phyloP scores from a whole-genome alignment of 2,888 invertebrate species.

The Drosophila robusta region DNA sequence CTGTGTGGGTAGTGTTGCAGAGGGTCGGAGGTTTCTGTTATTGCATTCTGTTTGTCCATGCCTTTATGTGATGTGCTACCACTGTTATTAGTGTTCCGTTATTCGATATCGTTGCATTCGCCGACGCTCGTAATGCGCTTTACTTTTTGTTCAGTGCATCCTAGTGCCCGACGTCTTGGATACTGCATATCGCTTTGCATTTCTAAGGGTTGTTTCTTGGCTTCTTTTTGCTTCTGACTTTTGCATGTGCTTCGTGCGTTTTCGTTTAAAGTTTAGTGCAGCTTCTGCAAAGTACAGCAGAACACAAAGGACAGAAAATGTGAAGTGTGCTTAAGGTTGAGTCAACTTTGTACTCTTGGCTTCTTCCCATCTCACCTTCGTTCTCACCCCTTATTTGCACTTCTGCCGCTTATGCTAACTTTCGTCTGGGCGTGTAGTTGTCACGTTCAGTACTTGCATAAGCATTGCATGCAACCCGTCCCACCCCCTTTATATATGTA shows the following conservation, averaged over 20 bases:
- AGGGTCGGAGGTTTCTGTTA: not conserved
- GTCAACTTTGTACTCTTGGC: constrained; percentile 64
- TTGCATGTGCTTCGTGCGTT: constrained; percentile 16
- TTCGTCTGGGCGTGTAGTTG: constrained; percentile 44
- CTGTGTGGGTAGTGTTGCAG: not conserved
- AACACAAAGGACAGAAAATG: constrained; percentile 23
- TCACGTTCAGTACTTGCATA: constrained; percentile 44
- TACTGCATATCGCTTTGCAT: constrained; percentile 30
- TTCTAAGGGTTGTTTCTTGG: constrained; percentile 64
- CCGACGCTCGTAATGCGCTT: constrained; percentile 31
- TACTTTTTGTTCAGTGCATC: constrained; percentile 33
- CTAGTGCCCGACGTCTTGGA: constrained; percentile 17
- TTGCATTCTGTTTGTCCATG: constrained; percentile 30
- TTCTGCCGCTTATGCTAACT: not conserved
- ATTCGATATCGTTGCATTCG: constrained; percentile 54
- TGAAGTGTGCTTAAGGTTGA: constrained; percentile 66
- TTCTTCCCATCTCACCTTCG: not conserved
- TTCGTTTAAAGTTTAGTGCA: constrained; percentile 49
- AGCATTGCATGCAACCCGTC: constrained; percentile 5
- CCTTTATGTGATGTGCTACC: constrained; percentile 17
- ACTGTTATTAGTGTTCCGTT: constrained; percentile 25
- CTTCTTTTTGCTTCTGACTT: constrained; percentile 21
- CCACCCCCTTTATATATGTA: constrained; percentile 47
- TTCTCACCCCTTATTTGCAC: not conserved
- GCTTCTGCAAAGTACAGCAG: constrained; percentile 65